A percentile compares a stretch with the other conserved stretches of the same genome.
Evolutionary conservation across 1,140 invertebrate genomes (phyloP).

Genomic region (Micrasema minimum): DNA sequence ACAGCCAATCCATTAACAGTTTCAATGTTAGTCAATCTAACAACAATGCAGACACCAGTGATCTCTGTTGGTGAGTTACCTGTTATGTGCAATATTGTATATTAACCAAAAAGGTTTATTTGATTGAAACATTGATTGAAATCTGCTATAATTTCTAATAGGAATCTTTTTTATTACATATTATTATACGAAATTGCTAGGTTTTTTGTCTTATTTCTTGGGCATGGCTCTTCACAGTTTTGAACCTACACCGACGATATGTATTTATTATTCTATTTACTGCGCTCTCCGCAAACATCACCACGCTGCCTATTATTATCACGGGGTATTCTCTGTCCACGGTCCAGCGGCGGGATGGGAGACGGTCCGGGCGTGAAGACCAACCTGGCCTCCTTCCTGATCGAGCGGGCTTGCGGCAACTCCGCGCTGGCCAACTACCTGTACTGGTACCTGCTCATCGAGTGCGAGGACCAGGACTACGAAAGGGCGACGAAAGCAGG

Average conservation of each 20-base stretch:
- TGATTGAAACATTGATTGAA: too few relatives aligned
- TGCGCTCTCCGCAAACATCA: too few relatives aligned
- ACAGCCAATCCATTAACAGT: slow-evolving; percentile 45
- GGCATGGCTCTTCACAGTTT: too few relatives aligned
- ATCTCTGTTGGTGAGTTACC: slow-evolving; percentile 45
- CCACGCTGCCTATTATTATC: too few relatives aligned
- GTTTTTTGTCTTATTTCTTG: too few relatives aligned
- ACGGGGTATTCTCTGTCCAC: neutral
- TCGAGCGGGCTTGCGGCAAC: slow-evolving; percentile 89
- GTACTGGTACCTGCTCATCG: slow-evolving; percentile 95
- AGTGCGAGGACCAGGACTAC: slow-evolving; percentile 87
- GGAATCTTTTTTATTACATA: too few relatives aligned
- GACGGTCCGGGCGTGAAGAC: slow-evolving; percentile 70
- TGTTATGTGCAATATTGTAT: too few relatives aligned
- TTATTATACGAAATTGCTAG: too few relatives aligned
- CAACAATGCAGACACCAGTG: slow-evolving; percentile 45
- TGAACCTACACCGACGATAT: too few relatives aligned
- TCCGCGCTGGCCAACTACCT: slow-evolving; percentile 93
- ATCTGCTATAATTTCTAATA: too few relatives aligned
- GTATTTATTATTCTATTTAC: too few relatives aligned
- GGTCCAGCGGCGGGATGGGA: slow-evolving; percentile 47
- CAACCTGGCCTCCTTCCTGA: slow-evolving; percentile 92
- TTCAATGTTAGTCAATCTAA: slow-evolving; percentile 46
- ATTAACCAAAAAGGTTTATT: too few relatives aligned
- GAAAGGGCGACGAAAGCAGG: slow-evolving; percentile 77